Conservation (phyloP, 2,113 vertebrate genomes). For the Paralichthys olivaceus region DNA sequence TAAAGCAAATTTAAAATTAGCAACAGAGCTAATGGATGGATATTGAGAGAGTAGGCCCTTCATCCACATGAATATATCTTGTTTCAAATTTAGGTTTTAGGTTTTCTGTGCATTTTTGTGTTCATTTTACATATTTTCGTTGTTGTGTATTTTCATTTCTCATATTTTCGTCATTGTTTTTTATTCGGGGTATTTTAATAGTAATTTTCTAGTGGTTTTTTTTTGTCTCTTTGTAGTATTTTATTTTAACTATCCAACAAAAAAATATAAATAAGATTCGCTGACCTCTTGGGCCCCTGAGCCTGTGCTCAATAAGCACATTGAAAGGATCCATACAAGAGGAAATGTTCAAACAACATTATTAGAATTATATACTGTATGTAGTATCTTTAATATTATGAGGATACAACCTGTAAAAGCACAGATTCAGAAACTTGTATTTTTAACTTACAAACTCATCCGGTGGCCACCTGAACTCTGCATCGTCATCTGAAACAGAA, state of each 20-base stretch:
- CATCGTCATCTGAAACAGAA: constrained; percentile 65
- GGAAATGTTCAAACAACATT: neutral
- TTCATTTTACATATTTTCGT: neutral
- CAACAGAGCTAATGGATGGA: too few relatives aligned
- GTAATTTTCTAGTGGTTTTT: too few relatives aligned
- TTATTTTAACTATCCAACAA: neutral
- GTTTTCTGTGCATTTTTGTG: too few relatives aligned
- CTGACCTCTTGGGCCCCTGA: neutral
- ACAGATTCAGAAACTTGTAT: neutral
- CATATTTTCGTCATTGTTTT: neutral
- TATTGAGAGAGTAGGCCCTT: too few relatives aligned
- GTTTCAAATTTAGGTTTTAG: too few relatives aligned
- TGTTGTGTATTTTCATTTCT: neutral
- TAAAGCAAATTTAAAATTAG: too few relatives aligned
- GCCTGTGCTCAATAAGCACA: neutral
- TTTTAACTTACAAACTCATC: constrained; percentile 80
- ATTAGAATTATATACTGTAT: too few relatives aligned
- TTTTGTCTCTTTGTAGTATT: neutral
- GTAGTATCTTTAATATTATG: neutral
- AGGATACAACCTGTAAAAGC: neutral
- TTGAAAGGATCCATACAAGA: too few relatives aligned
- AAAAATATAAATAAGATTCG: neutral
- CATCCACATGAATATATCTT: too few relatives aligned
- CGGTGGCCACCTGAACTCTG: constrained; percentile 70
- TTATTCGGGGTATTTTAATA: too few relatives aligned